These are phyloP conservation scores for Hemicrepidius hirtus DNA, from an alignment of 2,888 invertebrate species.

Conservation along the genomic window DNA sequence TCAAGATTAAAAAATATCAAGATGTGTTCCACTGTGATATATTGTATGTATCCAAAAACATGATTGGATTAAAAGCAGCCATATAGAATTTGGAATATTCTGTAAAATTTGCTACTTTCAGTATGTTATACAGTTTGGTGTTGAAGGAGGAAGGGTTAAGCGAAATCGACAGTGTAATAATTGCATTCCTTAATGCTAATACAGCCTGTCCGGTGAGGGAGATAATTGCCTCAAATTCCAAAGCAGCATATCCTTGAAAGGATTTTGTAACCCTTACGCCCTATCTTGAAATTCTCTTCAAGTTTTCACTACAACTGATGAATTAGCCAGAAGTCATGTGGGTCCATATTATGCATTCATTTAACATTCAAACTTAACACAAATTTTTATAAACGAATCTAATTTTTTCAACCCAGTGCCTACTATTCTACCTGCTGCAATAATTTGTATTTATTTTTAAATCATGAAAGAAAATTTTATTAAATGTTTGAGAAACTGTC, in stretches of 20 bases:
- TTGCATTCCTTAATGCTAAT: slow-evolving; percentile 69
- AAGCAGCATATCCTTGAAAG: slow-evolving; percentile 63
- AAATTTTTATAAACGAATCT: too few species aligned
- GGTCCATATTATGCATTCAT: background rate
- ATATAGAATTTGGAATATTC: slow-evolving; percentile 19
- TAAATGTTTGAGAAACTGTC: background rate
- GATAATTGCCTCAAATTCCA: slow-evolving; percentile 68
- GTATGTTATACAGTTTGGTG: slow-evolving; percentile 29
- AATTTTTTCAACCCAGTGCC: too few species aligned
- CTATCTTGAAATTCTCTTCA: slow-evolving; percentile 38
- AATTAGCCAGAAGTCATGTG: background rate
- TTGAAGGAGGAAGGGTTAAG: slow-evolving; percentile 62
- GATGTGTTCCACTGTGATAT: background rate
- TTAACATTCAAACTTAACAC: too few species aligned
- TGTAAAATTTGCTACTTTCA: slow-evolving; percentile 30
- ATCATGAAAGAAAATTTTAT: background rate
- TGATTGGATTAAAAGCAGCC: background rate
- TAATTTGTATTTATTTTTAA: too few species aligned
- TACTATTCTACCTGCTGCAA: too few species aligned
- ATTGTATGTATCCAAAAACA: too few species aligned
- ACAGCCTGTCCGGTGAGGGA: slow-evolving; percentile 66
- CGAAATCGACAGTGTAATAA: slow-evolving; percentile 68
- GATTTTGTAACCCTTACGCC: slow-evolving; percentile 48
- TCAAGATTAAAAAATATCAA: too few species aligned
- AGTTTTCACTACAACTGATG: slow-evolving; percentile 21